Evolutionary conservation across 2,113 vertebrate species (phyloP), one percentile per base, ranked within the genome.

Genomic region (Sebastes fasciatus): DNA sequence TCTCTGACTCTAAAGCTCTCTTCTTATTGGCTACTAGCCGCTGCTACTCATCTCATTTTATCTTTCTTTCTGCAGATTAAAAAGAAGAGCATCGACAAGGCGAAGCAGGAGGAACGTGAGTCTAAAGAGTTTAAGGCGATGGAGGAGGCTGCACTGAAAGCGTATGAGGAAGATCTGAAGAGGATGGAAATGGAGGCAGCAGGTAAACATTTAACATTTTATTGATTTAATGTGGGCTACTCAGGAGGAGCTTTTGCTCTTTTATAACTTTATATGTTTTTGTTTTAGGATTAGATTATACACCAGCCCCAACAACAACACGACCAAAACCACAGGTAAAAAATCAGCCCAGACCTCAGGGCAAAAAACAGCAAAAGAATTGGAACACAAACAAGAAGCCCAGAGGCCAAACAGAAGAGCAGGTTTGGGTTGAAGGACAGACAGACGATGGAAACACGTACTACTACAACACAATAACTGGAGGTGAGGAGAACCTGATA

Each of bases 101-200:
- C 96, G 21, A 98, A 99, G 88, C 96, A 97, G 88, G 97, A 98
- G 85, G 95, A 96, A 84, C 96, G 96, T n/a, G 95, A 93, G 94
- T 97, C 96, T 21, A 99, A 99, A 92, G 95, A 99, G 89, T 99
- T 99, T 93, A 97, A 97, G 58, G 96, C 97, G 19, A 99, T 99
- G 98, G 98, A 99, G 87, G 97, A 97, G 82, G 98, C 98, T 67
- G 98, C 98, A 10, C 82, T 96, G 85, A 98, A 97, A 90, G 98
- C 98, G 0, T 99, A 99, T 84, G 91, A 99, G 89, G 96, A 98
- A 83, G 98, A 99, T 89, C 91, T 99, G 92, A 99, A 98, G 94
- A 96, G 98, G 76, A 96, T 99, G 90, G 96, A 97, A 62, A 95
- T 97, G 84, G 96, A 96, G 82, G 85, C 95, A 54, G 82, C 93